A percentile compares a stretch with the other conserved stretches of the same genome.
phyloP scores from a whole-genome alignment of 2,888 invertebrate species.

The Rapana venosa region DNA sequence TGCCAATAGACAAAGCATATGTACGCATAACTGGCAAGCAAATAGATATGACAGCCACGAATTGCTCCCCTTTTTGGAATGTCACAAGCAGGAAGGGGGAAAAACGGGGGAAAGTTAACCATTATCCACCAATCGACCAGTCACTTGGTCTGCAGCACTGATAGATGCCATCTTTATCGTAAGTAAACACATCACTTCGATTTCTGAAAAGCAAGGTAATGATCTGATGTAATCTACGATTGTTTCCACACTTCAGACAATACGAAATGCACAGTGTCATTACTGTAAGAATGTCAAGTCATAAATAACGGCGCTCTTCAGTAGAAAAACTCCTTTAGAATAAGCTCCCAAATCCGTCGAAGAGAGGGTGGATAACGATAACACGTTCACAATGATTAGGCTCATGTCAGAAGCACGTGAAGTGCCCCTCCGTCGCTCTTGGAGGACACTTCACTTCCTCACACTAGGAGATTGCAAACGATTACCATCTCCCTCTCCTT shows the following conservation, averaged over 20 bases:
- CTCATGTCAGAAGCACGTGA: neutral
- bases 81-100: too few species aligned
- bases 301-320: slow-evolving; percentile 17
- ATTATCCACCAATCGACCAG: neutral
- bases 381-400: neutral
- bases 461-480: neutral
- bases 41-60: too few species aligned
- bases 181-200: neutral
- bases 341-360: neutral
- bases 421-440: neutral
- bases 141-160: neutral
- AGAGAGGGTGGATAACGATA: neutral
- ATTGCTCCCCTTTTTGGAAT: too few species aligned
- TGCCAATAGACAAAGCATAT: too few species aligned
- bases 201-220: neutral
- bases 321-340: neutral
- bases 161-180: neutral
- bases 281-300: neutral
- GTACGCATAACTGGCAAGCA: too few species aligned
- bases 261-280: neutral
- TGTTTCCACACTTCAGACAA: neutral
- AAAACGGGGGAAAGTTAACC: too few species aligned
- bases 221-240: neutral
- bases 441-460: neutral
- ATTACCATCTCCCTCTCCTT: too few species aligned